Evolutionary conservation across 35 echinoderm and acorn worm species (phyloP).

Genomic region (Heliocidaris tuberculata): DNA sequence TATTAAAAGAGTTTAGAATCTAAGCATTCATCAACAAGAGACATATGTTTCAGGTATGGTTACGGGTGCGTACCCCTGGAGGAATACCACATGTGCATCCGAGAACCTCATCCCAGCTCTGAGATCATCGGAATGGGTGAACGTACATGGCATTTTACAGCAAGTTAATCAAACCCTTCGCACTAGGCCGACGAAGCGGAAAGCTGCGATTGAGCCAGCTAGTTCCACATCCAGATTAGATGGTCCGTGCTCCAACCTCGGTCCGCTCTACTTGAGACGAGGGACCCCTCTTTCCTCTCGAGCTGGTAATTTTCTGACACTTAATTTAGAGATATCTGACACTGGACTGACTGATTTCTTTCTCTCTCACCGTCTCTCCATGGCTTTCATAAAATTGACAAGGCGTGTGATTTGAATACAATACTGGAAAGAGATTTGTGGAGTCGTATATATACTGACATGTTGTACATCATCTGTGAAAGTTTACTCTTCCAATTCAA

Average conservation of each 20-base stretch:
- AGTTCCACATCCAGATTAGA: neutral
- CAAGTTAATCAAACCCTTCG: neutral
- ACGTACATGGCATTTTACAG: neutral
- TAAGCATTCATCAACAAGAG: neutral
- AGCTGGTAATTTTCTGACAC: conserved; percentile 3
- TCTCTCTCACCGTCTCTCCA: neutral
- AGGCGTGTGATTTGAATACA: neutral
- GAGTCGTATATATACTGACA: no score
- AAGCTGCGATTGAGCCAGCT: neutral
- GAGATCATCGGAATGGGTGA: neutral
- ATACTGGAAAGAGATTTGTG: no score
- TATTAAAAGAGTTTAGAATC: neutral
- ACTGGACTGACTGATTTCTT: neutral
- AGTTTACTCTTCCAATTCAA: no score
- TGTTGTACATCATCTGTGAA: no score
- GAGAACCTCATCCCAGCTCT: neutral
- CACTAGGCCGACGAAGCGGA: neutral
- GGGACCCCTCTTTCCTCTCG: neutral
- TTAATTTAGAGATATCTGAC: neutral
- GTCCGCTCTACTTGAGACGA: neutral
- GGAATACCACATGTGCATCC: no score
- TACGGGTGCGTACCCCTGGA: no score
- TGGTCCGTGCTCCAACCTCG: neutral
- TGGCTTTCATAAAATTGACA: neutral
- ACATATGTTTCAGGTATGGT: neutral